Conservation (phyloP, 2,113 vertebrate genomes). For the Asarcornis scutulata region DNA sequence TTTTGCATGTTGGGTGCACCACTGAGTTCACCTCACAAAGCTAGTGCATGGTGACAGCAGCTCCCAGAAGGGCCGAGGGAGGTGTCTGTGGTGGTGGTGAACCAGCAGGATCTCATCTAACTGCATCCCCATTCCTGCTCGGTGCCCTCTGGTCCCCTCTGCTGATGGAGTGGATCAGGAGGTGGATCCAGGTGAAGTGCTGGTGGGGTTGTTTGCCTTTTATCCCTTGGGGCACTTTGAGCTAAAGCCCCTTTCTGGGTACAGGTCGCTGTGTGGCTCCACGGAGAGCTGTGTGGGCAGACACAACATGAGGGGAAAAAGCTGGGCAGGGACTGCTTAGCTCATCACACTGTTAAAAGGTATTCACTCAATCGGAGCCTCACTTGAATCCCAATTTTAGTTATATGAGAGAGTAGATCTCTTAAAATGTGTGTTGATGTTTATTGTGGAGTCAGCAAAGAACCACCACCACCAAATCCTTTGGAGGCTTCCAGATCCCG, state of each 20-base stretch:
- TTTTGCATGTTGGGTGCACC: fast-evolving
- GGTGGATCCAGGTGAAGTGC: neutral
- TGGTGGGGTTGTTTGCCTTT: neutral
- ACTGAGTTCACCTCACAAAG: fast-evolving
- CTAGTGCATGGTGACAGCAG: fast-evolving
- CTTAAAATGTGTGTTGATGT: fast-evolving
- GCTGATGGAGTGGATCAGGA: neutral
- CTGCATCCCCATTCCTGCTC: neutral
- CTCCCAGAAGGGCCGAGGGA: neutral
- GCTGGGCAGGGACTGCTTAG: neutral
- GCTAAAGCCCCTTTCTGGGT: neutral
- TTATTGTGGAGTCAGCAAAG: neutral
- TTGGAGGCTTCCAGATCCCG: neutral
- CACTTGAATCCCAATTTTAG: neutral
- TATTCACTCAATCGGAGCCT: fast-evolving
- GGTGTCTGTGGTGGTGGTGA: neutral
- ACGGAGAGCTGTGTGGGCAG: neutral
- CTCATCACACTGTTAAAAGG: neutral
- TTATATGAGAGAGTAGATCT: neutral
- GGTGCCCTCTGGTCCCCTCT: neutral
- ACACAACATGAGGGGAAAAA: neutral
- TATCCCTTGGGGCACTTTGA: neutral
- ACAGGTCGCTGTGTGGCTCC: fast-evolving
- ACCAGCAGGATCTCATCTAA: neutral
- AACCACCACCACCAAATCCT: neutral